Conservation (phyloP, 2,888 invertebrate genomes). For the Brachylomia viminalis region DNA sequence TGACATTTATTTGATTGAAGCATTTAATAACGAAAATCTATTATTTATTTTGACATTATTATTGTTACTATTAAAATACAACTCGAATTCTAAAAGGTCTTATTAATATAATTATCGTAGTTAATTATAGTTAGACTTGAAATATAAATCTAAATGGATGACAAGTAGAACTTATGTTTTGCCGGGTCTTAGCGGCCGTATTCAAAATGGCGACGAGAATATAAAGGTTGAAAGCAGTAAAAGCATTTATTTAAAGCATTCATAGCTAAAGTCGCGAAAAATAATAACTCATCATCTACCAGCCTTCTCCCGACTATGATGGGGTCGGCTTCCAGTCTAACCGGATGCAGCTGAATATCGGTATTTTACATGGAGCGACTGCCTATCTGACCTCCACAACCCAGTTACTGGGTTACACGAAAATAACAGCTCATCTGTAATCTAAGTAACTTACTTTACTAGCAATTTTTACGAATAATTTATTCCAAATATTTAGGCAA, state of each 20-base stretch:
- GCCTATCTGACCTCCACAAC: neutral
- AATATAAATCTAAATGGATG: constrained; percentile 43
- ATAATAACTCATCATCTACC: neutral
- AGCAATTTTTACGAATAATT: neutral
- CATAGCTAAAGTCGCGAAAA: neutral
- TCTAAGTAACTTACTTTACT: constrained; percentile 2
- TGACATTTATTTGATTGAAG: constrained; percentile 37
- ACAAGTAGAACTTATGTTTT: constrained; percentile 42
- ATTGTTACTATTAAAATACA: constrained; percentile 25
- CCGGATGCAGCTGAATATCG: neutral
- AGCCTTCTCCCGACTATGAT: too few relatives aligned
- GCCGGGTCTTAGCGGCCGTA: constrained; percentile 49
- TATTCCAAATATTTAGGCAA: neutral
- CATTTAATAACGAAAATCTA: constrained; percentile 14
- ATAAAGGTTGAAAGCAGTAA: constrained; percentile 4
- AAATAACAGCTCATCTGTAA: neutral
- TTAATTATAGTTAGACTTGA: constrained; percentile 44
- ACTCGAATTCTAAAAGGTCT: constrained; percentile 57
- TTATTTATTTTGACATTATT: constrained; percentile 25
- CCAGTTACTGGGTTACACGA: too few relatives aligned
- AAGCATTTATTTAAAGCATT: constrained; percentile 37
- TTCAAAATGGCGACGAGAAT: constrained; percentile 12
- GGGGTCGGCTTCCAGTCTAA: neutral
- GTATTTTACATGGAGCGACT: neutral
- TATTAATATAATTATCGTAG: constrained; percentile 44